These are phyloP conservation scores for Trachelipus rathkii DNA, from an alignment of 1,140 invertebrate genomes.

Conservation along the genomic window DNA sequence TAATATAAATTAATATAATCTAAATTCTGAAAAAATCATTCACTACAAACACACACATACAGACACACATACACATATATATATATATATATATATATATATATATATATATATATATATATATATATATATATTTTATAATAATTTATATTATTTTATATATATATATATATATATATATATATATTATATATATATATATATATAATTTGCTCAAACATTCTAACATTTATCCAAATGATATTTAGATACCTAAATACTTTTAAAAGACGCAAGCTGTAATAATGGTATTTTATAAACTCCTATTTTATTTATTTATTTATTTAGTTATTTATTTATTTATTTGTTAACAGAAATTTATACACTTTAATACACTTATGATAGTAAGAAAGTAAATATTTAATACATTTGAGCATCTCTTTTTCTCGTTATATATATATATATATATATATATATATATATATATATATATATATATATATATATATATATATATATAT, in stretches of 20 bases:
- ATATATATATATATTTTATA: neutral
- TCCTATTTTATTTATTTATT: too few species aligned
- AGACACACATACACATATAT: neutral
- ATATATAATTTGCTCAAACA: neutral
- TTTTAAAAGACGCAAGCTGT: too few species aligned
- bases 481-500: slow-evolving; percentile 19
- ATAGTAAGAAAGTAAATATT: too few species aligned
- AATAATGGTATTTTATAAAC: too few species aligned
- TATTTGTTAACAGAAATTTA: too few species aligned
- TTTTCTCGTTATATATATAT: too few species aligned
- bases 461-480: slow-evolving; percentile 17
- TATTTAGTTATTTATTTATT: too few species aligned
- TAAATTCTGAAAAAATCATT: too few species aligned
- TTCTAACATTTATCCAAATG: neutral
- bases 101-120: slow-evolving; percentile 19
- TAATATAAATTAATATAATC: too few species aligned
- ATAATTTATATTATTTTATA: slow-evolving; percentile 9
- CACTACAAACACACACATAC: too few species aligned
- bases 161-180: neutral
- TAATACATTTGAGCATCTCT: too few species aligned
- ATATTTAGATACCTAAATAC: neutral
- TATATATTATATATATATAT: slow-evolving; percentile 15
- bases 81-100: slow-evolving; percentile 17
- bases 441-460: neutral
- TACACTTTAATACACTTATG: too few species aligned